A percentile compares a stretch with the other conserved stretches of the same genome.
These are phyloP conservation scores for Brachyopa scutellaris DNA, from an alignment of 2,888 invertebrate genomes.

Conservation along the genomic window DNA sequence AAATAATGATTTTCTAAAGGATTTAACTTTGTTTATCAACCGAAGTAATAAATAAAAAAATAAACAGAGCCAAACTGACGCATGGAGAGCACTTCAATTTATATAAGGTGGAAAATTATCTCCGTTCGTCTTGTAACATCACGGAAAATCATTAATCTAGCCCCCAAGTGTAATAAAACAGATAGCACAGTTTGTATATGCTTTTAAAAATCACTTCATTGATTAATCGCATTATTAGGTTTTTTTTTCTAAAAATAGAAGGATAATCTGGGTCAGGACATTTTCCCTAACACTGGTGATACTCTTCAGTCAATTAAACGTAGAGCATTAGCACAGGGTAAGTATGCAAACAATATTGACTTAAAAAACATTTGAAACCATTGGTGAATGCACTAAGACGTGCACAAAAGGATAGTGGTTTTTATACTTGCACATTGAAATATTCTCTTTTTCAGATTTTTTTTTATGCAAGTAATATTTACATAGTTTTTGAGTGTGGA, in stretches of 20 bases:
- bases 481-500: constrained; percentile 52
- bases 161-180: background rate
- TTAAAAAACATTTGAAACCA: constrained; percentile 41
- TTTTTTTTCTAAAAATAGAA: too few relatives aligned
- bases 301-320: constrained; percentile 49
- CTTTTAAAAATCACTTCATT: constrained; percentile 57
- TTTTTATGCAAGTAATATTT: constrained; percentile 52
- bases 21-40: constrained; percentile 44
- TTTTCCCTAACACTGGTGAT: constrained; percentile 4
- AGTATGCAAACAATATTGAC: constrained; percentile 61
- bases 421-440: constrained; percentile 41
- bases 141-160: constrained; percentile 52
- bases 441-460: background rate
- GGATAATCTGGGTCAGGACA: constrained; percentile 51
- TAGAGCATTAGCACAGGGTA: constrained; percentile 22
- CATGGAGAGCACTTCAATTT: constrained; percentile 38
- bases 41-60: constrained; percentile 55
- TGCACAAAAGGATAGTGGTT: constrained; percentile 42
- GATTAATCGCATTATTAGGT: constrained; percentile 63
- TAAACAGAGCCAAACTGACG: constrained; percentile 6
- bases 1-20: constrained; percentile 38
- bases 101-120: constrained; percentile 59
- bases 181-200: constrained; percentile 3
- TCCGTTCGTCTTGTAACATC: constrained; percentile 45
- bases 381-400: constrained; percentile 41